Percentiles rank a stretch among this genome's conserved stretches.
Conservation (phyloP, 2,113 vertebrate species). For the Grus americana region DNA sequence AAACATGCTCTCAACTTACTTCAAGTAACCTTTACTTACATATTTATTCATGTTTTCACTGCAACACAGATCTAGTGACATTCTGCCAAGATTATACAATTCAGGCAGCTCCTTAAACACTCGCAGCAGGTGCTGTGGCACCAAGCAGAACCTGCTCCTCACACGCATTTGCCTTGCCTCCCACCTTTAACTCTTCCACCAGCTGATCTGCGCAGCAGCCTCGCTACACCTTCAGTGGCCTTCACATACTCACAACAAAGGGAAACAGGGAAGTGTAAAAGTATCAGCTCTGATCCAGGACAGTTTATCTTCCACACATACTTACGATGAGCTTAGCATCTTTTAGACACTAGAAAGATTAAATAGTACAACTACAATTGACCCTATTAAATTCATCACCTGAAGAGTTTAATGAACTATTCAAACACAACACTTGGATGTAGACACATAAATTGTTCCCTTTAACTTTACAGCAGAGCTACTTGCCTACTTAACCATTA, state of each 20-base stretch:
- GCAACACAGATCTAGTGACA: neutral
- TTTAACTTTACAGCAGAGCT: neutral
- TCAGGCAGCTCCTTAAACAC: neutral
- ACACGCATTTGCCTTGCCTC: neutral
- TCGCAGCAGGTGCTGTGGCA: rapidly evolving
- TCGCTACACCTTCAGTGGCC: neutral
- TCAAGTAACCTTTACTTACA: neutral
- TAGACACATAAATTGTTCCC: neutral
- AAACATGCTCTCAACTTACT: neutral
- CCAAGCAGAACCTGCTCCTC: neutral
- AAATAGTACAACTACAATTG: neutral
- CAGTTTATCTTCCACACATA: neutral
- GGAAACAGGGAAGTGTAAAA: neutral
- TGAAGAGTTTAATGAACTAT: neutral
- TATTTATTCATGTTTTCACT: neutral
- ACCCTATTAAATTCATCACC: neutral
- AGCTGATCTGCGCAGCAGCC: neutral
- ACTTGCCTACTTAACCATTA: neutral
- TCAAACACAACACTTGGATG: neutral
- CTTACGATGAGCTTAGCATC: rapidly evolving
- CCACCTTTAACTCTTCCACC: neutral
- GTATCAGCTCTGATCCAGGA: neutral
- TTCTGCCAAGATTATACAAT: neutral
- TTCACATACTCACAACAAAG: neutral
- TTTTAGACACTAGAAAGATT: neutral